phyloP scores from a whole-genome alignment of 2,888 invertebrate species.

The Agrotis ipsilon region DNA sequence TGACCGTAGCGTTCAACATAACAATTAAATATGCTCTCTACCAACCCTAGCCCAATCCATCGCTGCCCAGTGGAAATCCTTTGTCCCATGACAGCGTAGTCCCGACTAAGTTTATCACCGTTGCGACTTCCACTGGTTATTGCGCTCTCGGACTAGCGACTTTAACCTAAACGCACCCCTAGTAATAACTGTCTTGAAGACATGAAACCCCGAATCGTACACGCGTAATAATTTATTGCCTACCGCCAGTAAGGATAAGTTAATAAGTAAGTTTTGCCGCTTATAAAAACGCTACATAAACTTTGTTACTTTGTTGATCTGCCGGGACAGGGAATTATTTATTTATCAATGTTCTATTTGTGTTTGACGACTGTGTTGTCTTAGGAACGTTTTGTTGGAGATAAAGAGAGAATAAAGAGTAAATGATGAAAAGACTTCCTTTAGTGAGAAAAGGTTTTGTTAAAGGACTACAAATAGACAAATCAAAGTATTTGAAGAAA shows the following conservation, averaged over 20 bases:
- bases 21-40: background rate
- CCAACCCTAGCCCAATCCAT: conserved; percentile 65
- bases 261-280: conserved; percentile 65
- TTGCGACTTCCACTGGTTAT: conserved; percentile 83
- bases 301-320: conserved; percentile 65
- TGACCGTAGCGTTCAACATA: background rate
- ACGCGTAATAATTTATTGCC: conserved; percentile 73
- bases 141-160: conserved; percentile 76
- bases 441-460: background rate
- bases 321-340: conserved; percentile 59
- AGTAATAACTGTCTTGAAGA: conserved; percentile 75
- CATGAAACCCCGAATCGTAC: conserved; percentile 75
- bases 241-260: conserved; percentile 60
- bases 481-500: background rate
- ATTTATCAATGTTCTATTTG: conserved; percentile 55
- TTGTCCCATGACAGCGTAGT: conserved; percentile 79
- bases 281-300: conserved; percentile 70
- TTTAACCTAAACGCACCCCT: conserved; percentile 80
- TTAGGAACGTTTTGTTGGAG: conserved; percentile 30
- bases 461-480: background rate
- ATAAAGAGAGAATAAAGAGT: conserved; percentile 19
- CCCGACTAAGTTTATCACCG: conserved; percentile 81
- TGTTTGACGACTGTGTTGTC: conserved; percentile 31
- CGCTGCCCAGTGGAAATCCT: conserved; percentile 78
- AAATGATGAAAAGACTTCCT: background rate